phyloP scores from a whole-genome alignment of 2,797 vertebrate genomes.

The Kryptopterus vitreolus region DNA sequence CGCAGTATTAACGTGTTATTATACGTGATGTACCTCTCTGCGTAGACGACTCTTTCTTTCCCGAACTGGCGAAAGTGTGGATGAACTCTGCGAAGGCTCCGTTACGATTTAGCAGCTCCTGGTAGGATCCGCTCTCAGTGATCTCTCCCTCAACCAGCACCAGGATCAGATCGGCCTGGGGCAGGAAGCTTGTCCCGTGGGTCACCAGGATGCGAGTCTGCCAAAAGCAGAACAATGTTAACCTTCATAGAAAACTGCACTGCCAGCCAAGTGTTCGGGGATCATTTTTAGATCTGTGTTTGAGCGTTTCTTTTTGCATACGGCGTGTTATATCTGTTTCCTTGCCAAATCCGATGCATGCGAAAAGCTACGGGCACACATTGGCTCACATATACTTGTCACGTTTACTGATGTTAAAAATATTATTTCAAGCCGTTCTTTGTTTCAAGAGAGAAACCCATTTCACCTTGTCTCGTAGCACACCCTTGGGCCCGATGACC shows the following conservation, averaged over 20 bases:
- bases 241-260: slow-evolving; percentile 5
- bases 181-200: slow-evolving; percentile 84
- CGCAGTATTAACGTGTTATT: too few species aligned
- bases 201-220: slow-evolving; percentile 96
- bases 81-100: slow-evolving; percentile 89
- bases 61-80: slow-evolving; percentile 71
- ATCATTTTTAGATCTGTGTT: slow-evolving; percentile 17
- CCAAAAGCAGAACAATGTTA: slow-evolving; percentile 53
- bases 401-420: slow-evolving; percentile 5
- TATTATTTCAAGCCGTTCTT: background rate
- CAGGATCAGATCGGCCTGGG: slow-evolving; percentile 85
- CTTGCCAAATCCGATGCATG: slow-evolving; percentile 9
- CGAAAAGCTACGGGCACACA: background rate
- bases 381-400: slow-evolving; percentile 9
- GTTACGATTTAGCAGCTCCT: slow-evolving; percentile 83
- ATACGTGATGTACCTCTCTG: slow-evolving; percentile 77
- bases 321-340: slow-evolving; percentile 12
- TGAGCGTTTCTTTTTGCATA: slow-evolving; percentile 21
- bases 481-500: slow-evolving; percentile 87
- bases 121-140: slow-evolving; percentile 89
- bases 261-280: background rate
- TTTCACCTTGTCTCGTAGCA: slow-evolving; percentile 86
- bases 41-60: slow-evolving; percentile 69
- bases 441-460: background rate
- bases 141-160: slow-evolving; percentile 86